Conservation (phyloP, 2,113 vertebrate genomes). For the Struthidea cinerea region DNA sequence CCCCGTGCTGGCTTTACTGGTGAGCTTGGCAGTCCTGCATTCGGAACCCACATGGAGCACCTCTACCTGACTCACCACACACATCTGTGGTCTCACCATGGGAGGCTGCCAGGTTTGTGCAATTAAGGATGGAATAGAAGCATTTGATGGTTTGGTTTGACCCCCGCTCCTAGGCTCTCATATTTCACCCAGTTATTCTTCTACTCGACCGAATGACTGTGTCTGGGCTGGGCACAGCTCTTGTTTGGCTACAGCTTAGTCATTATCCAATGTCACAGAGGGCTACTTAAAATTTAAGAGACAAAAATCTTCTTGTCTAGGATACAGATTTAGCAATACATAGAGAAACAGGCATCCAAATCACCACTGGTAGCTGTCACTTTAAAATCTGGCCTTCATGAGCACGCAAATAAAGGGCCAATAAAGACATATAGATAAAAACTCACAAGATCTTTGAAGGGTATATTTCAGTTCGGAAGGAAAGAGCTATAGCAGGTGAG, state of each 20-base stretch:
- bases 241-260: neutral
- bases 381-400: neutral
- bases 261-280: neutral
- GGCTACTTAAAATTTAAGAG: neutral
- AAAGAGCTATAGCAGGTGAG: neutral
- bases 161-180: neutral
- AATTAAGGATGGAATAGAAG: neutral
- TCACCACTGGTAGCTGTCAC: neutral
- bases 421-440: neutral
- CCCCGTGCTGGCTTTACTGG: neutral
- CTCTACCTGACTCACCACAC: neutral
- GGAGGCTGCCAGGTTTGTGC: neutral
- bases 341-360: neutral
- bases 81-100: neutral
- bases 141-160: neutral
- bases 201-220: neutral
- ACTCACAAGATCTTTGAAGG: neutral
- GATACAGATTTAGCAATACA: neutral
- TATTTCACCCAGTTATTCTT: neutral
- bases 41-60: neutral
- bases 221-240: neutral
- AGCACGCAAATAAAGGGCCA: neutral
- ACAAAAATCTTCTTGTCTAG: neutral
- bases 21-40: neutral
- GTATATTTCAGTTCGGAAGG: neutral